Percentiles rank a stretch among this genome's conserved stretches.
phyloP scores from a whole-genome alignment of 2,797 vertebrate genomes.

The Acipenser transmontanus region DNA sequence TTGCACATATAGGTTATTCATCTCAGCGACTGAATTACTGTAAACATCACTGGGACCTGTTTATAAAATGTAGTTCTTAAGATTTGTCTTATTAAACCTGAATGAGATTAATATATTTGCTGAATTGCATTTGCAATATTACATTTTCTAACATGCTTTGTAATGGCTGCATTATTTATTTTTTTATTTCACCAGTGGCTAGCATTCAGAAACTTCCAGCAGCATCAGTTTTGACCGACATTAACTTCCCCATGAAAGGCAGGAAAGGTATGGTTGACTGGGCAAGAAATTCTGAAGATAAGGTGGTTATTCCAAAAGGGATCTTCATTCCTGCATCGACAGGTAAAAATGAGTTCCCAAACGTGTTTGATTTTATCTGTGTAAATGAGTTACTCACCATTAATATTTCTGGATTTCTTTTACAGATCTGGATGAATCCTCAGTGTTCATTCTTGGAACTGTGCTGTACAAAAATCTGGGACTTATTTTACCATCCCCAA shows the following conservation, averaged over 20 bases:
- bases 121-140: too few relatives aligned
- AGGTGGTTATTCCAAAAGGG: slow-evolving; percentile 93
- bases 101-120: too few relatives aligned
- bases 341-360: slow-evolving; percentile 58
- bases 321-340: slow-evolving; percentile 89
- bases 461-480: slow-evolving; percentile 97
- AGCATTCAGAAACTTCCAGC: slow-evolving; percentile 97
- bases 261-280: slow-evolving; percentile 98
- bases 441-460: slow-evolving; percentile 93
- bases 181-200: slow-evolving; percentile 69
- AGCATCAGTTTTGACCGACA: slow-evolving; percentile 92
- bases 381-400: too few relatives aligned
- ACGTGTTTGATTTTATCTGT: too few relatives aligned
- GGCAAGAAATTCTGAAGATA: slow-evolving; percentile 97
- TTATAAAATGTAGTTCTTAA: too few relatives aligned
- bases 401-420: too few relatives aligned
- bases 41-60: too few relatives aligned
- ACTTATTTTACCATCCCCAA: slow-evolving; percentile 92
- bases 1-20: too few relatives aligned
- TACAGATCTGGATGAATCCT: slow-evolving; percentile 87
- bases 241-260: slow-evolving; percentile 98
- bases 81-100: too few relatives aligned
- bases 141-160: too few relatives aligned
- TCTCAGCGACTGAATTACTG: too few relatives aligned
- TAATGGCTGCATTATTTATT: too few relatives aligned